Base-by-base conservation (phyloP, 2,113 vertebrate species). In the Trichechus manatus region DNA sequence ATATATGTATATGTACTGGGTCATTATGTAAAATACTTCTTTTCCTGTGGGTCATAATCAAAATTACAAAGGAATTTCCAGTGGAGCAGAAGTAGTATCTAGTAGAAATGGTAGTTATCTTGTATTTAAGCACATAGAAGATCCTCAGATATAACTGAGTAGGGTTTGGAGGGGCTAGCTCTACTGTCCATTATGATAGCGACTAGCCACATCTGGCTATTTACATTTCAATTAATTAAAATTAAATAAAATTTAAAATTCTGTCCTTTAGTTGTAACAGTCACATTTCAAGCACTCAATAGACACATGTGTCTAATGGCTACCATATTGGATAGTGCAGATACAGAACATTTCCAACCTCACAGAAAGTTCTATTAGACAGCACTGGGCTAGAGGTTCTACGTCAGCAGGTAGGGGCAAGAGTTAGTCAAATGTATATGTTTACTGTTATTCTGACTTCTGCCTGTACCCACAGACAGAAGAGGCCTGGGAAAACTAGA, bases 71-170 rank as follows among this genome's bases (percentile, higher is more conserved):
- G 39, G 39, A 39, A 39, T 39, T 39, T 39, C 39, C 39, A 39
- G 39, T 39, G 39, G 39, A 39, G 39, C 39, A 39, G 39, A 39
- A 39, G 39, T 39, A 39, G 39, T 39, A 39, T 39, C 39, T 39
- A 39, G 39, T 39, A 39, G 39, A 39, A 39, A 39, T 39, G 39
- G 39, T 39, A 39, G 39, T 39, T 39, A 39, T 39, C 39, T 39
- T 39, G 39, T 39, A 39, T 39, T 91, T 89, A 84, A 75, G n/a
- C 79, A 83, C 63, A 66, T 77, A 91, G 63, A 93, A 77, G 10
- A 94, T 53, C 94, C 47, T 13, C 27, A 75, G n/a, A 44, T 80
- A 22, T 90, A 93, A 79, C 23, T 77, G 92, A 53, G 50, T 36
- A 84, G 42, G 56, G 31, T 74, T 95, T n/a, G 2, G 17, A 80